Base-by-base conservation (phyloP, 2,888 invertebrate species). In the Eupithecia exiguata region DNA sequence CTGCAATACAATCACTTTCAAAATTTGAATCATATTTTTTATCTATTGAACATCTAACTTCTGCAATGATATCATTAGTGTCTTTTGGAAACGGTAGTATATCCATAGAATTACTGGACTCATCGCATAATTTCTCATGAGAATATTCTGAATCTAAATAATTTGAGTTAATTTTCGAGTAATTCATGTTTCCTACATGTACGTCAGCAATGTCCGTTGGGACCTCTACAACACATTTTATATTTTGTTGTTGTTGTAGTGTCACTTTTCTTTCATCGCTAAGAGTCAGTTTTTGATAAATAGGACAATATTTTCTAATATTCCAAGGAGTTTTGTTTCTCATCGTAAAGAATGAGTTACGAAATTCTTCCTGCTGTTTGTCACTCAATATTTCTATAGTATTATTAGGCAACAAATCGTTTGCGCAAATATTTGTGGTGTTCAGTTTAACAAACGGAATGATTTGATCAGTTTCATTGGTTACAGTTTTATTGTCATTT, bases 1-100 rank as follows among this genome's bases (percentile, higher is more conserved):
- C 67, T 40, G 70, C 46, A 61, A 46, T 43, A 68, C 63, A 49
- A 21, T 49, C 58, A n/a, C 68, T 66, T 62, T 68, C 72, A 63
- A 65, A 35, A 5, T 69, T 69, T 30, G 68, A 30, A 40, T 73
- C 40, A 35, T 43, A 69, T 68, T 67, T 69, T 49, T 40, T 14
- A n/a, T 71, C n/a, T 65, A 65, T 38, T 5, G 63, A 65, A 35
- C 46, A 18, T 25, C 35, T 35, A 25, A 40, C 40, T 9, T 40
- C 30, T 65, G 35, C 46, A 49, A 68, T 68, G 25, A 53, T 66
- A 21, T 74, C n/a, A 71, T 25, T 18, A n/a, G 49, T 25, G 43
- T 65, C 67, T 58, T 67, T 61, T 67, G 21, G 30, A 65, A 38
- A 38, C 5, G 66, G n/a, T 38, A 66, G 21, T 21, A 40, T 66